Evolutionary conservation across 2,797 vertebrate genomes (phyloP).

Genomic region (Spinus pinus): DNA sequence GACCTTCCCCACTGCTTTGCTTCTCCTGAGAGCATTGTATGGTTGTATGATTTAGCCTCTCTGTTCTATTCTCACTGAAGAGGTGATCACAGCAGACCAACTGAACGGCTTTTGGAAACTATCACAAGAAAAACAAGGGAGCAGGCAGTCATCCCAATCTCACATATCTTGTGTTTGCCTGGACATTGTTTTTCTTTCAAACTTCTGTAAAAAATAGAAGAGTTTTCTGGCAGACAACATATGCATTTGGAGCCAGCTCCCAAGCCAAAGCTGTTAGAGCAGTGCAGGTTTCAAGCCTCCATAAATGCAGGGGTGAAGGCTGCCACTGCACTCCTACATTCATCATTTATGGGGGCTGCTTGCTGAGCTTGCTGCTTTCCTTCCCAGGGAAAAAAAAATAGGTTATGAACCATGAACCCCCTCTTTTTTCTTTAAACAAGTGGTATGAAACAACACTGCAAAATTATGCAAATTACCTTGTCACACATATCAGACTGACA

Average conservation of each 20-base stretch:
- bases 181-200: neutral
- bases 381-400: neutral
- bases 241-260: neutral
- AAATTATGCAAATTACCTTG: constrained; percentile 1
- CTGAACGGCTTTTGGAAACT: neutral
- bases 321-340: neutral
- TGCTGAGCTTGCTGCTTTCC: neutral
- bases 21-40: neutral
- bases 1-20: neutral
- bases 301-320: neutral
- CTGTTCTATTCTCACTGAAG: neutral
- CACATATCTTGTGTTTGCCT: neutral
- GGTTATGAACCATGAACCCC: neutral
- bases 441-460: neutral
- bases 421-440: neutral
- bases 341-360: neutral
- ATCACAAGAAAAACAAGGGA: neutral
- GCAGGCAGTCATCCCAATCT: neutral
- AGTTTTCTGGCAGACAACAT: neutral
- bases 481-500: neutral
- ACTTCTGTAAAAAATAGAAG: neutral
- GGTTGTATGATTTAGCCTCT: neutral
- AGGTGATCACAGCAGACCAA: neutral
- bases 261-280: neutral
- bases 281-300: neutral